Conservation (phyloP, 2,888 invertebrate genomes). For the Drosophila prostipennis region DNA sequence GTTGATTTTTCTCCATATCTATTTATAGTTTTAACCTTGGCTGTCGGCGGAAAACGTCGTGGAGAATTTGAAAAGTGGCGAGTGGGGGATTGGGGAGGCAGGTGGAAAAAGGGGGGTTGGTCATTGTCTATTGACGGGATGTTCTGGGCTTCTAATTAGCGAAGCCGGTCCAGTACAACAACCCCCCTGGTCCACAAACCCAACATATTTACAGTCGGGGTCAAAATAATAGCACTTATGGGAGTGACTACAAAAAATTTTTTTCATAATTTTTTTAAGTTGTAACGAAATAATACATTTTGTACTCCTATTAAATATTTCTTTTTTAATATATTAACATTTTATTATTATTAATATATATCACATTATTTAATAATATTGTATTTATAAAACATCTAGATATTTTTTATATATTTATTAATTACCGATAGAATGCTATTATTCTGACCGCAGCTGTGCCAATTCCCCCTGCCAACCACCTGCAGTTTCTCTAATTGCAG, state of each 20-base stretch:
- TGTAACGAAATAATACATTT: too few species aligned
- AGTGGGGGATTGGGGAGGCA: not conserved
- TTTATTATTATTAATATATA: too few species aligned
- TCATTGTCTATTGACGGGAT: constrained; percentile 12
- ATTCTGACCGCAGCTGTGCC: not conserved
- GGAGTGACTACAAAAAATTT: too few species aligned
- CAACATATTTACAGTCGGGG: not conserved
- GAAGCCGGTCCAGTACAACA: constrained; percentile 7
- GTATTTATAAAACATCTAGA: too few species aligned
- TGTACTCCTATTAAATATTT: too few species aligned
- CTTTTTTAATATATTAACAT: too few species aligned
- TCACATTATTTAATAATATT: too few species aligned
- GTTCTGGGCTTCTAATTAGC: constrained; percentile 30
- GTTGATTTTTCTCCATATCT: constrained; percentile 74
- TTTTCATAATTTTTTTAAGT: too few species aligned
- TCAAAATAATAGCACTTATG: not conserved
- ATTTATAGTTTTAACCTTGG: constrained; percentile 69
- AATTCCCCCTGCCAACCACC: not conserved
- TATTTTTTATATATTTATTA: too few species aligned
- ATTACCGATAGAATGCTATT: not conserved
- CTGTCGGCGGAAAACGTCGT: constrained; percentile 31
- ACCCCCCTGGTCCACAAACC: not conserved
- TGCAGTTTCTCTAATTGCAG: constrained; percentile 14
- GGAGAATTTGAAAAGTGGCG: not conserved
- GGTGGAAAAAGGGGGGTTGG: not conserved